Conservation (phyloP, 2,888 invertebrate genomes). For the Copidosoma aretas region DNA sequence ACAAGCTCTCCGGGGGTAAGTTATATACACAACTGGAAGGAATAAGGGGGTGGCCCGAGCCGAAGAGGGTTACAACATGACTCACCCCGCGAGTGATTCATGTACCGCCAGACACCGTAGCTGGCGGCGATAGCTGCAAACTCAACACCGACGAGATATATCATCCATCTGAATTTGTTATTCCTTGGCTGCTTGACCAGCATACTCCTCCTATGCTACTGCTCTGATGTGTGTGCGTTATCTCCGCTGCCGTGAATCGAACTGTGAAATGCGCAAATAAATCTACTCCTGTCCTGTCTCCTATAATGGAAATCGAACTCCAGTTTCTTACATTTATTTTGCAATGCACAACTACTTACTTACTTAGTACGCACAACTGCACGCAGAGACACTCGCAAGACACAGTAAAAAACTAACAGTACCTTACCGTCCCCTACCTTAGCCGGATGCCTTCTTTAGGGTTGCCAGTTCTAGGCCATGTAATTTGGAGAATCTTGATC, state of each 20-base stretch:
- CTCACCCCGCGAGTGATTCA: slow-evolving; percentile 32
- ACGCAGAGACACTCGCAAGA: no score
- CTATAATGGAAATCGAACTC: neutral
- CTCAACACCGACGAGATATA: slow-evolving; percentile 16
- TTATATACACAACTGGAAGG: neutral
- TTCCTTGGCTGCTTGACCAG: slow-evolving; percentile 28
- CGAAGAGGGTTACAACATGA: slow-evolving; percentile 1
- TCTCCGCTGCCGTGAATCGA: no score
- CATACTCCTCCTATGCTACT: slow-evolving; percentile 20
- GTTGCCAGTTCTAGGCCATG: no score
- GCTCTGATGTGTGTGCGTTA: no score
- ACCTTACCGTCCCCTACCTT: no score
- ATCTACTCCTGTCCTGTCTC: neutral
- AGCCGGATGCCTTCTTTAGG: no score
- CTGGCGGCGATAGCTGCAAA: neutral
- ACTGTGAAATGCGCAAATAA: neutral
- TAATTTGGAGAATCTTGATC: no score
- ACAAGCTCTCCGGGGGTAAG: neutral
- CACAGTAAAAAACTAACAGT: no score
- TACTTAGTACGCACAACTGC: no score
- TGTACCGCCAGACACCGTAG: slow-evolving; percentile 19
- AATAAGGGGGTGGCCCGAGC: neutral
- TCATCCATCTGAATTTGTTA: slow-evolving; percentile 11
- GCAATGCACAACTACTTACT: no score
- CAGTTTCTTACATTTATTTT: no score